Percentiles rank a stretch among this genome's conserved stretches.
Evolutionary conservation across 2,113 vertebrate species (phyloP).

Genomic region (Colaptes auratus): DNA sequence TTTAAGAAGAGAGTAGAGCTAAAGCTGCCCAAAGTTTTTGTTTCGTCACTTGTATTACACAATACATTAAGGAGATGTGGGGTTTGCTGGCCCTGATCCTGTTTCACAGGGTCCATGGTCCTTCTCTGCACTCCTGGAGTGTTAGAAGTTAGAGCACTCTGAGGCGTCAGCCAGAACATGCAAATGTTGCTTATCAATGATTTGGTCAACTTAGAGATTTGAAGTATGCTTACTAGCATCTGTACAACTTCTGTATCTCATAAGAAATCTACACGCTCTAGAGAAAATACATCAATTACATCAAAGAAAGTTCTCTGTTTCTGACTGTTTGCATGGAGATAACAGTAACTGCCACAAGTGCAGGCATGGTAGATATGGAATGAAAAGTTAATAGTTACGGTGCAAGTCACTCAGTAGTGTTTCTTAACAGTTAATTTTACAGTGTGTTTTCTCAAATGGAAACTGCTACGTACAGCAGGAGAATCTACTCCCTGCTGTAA

Average conservation of each 20-base stretch:
- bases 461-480: not conserved
- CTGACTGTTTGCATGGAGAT: not conserved
- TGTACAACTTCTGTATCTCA: not conserved
- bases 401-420: not conserved
- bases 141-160: not conserved
- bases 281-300: not conserved
- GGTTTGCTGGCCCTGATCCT: not conserved
- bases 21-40: not conserved
- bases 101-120: not conserved
- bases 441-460: not conserved
- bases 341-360: not conserved
- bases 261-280: not conserved
- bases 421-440: not conserved
- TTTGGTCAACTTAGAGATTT: not conserved
- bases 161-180: not conserved
- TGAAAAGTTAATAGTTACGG: not conserved
- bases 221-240: not conserved
- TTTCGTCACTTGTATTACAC: rapidly evolving
- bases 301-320: not conserved
- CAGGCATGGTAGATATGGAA: not conserved
- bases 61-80: not conserved
- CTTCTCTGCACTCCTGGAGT: not conserved
- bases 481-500: not conserved
- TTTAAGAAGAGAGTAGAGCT: not conserved
- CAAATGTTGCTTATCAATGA: not conserved